Evolutionary conservation across 2,797 vertebrate species (phyloP).

Genomic region (Intellagama lesueurii): DNA sequence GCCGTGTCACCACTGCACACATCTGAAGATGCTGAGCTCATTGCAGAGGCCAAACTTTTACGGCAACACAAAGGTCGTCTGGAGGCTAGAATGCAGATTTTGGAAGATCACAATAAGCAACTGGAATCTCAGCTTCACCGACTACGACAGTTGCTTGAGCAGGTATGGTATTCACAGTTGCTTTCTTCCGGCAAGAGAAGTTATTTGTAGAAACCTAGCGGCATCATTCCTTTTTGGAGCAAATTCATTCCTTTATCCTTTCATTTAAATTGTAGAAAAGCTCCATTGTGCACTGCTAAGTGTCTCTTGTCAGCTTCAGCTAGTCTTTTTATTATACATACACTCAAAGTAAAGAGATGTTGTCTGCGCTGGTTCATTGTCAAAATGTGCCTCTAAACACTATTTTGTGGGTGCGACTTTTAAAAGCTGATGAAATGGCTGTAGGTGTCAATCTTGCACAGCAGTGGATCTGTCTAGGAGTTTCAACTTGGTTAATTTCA

Average conservation of each 20-base stretch:
- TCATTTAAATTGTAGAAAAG: background rate
- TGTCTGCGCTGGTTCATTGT: background rate
- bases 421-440: too few species aligned
- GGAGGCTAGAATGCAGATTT: conserved; percentile 96
- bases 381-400: background rate
- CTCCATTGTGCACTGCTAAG: background rate
- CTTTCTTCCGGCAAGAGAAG: rapidly evolving
- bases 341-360: background rate
- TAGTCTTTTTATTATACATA: background rate
- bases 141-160: conserved; percentile 93
- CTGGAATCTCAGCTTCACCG: conserved; percentile 96
- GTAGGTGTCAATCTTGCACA: too few species aligned
- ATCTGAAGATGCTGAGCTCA: conserved; percentile 90
- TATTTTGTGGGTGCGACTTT: too few species aligned
- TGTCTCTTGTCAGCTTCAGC: background rate
- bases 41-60: conserved; percentile 95
- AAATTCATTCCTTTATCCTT: conserved; percentile 4
- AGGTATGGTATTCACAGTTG: conserved; percentile 79
- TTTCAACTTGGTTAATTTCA: too few species aligned
- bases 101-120: conserved; percentile 98
- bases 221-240: background rate
- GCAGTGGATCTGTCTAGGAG: too few species aligned
- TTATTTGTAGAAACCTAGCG: background rate
- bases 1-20: conserved; percentile 77
- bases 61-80: conserved; percentile 96